A percentile compares a stretch with the other conserved stretches of the same genome.
Conservation (phyloP, 2,113 vertebrate genomes). For the Talpa occidentalis region DNA sequence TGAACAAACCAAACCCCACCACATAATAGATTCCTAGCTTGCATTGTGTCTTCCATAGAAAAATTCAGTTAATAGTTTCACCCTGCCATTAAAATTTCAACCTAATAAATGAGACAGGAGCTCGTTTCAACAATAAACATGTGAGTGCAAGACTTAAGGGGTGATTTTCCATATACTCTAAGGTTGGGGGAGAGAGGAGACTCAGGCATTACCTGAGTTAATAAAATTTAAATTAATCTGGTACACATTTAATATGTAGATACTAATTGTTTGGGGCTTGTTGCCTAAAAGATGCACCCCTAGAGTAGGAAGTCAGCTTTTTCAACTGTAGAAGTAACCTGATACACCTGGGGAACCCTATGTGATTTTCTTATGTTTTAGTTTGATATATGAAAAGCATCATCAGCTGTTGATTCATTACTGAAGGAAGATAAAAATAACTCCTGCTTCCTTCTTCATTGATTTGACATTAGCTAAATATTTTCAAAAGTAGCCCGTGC, state of each 20-base stretch:
- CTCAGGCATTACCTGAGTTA: not conserved
- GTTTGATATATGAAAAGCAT: not conserved
- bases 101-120: not conserved
- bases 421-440: constrained; percentile 16
- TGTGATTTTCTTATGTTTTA: not conserved
- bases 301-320: not conserved
- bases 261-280: not conserved
- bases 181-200: not conserved
- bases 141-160: not conserved
- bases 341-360: not conserved
- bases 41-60: not conserved
- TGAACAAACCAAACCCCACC: not conserved
- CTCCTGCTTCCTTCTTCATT: not conserved
- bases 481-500: constrained; percentile 58
- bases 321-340: not conserved
- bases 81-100: not conserved
- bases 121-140: not conserved
- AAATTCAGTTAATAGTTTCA: not conserved
- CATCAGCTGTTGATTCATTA: not conserved
- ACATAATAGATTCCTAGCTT: not conserved
- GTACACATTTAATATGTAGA: not conserved
- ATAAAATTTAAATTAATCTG: not conserved
- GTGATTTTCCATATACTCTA: not conserved
- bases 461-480: constrained; percentile 62
- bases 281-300: not conserved